Conservation (phyloP, 2,113 vertebrate genomes). For the Chaetorhynchus papuensis region DNA sequence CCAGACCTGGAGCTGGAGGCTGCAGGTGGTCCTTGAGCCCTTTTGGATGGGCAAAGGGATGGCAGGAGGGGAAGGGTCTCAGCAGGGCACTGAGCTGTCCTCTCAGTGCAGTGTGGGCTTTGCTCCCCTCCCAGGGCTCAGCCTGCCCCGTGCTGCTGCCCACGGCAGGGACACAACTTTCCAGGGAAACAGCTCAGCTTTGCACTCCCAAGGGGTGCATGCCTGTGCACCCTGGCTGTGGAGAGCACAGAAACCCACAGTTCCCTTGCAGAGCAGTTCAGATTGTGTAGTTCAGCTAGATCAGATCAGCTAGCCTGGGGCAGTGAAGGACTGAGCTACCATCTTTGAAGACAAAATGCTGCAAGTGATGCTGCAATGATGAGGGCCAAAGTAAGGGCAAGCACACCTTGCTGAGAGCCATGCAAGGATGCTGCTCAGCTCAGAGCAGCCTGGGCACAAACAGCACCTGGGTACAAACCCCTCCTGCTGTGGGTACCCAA, state of each 20-base stretch:
- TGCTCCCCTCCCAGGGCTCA: background rate
- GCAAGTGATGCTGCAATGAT: background rate
- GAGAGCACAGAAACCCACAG: background rate
- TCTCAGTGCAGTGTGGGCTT: background rate
- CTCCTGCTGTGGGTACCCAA: background rate
- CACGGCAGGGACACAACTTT: background rate
- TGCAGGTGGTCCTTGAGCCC: background rate
- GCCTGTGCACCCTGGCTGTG: background rate
- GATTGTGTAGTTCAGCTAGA: background rate
- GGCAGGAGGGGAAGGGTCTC: background rate
- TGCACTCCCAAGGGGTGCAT: background rate
- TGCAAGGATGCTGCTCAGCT: background rate
- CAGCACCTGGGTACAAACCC: too few relatives aligned
- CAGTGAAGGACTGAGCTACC: background rate
- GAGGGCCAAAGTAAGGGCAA: background rate
- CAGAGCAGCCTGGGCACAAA: background rate
- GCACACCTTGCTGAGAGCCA: background rate
- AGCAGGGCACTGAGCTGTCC: background rate
- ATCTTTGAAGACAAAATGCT: background rate
- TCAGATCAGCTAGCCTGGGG: background rate
- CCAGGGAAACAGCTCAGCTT: background rate
- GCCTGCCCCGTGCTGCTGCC: background rate
- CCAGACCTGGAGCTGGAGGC: background rate
- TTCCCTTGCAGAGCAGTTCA: background rate
- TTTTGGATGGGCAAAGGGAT: background rate